Percentiles rank a stretch among this genome's conserved stretches.
Conservation (phyloP, 2,888 invertebrate genomes). For the Rhabditoides inermis region DNA sequence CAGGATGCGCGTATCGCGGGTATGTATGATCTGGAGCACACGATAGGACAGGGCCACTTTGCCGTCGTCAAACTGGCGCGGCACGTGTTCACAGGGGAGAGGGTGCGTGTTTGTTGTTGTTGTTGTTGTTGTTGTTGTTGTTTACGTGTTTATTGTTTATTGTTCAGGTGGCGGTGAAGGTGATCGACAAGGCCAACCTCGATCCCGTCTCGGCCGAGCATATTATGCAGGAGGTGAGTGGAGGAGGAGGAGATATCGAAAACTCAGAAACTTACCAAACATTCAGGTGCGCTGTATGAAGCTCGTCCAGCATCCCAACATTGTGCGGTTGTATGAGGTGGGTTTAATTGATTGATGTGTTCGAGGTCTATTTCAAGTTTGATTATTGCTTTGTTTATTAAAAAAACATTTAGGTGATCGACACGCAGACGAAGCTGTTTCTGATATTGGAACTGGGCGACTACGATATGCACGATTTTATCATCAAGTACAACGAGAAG, state of each 20-base stretch:
- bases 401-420: conserved; percentile 61
- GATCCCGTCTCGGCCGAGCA: conserved; percentile 90
- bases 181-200: conserved; percentile 94
- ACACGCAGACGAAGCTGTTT: conserved; percentile 83
- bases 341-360: too few relatives aligned
- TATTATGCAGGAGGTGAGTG: conserved; percentile 70
- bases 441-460: conserved; percentile 89
- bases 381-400: not conserved
- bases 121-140: not conserved
- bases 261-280: too few relatives aligned
- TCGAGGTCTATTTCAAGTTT: too few relatives aligned
- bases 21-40: conserved; percentile 91
- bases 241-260: too few relatives aligned
- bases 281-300: conserved; percentile 85
- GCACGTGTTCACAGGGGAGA: conserved; percentile 97
- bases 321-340: conserved; percentile 93
- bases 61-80: conserved; percentile 93
- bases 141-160: not conserved
- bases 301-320: conserved; percentile 96
- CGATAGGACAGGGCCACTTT: conserved; percentile 94
- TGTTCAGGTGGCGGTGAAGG: conserved; percentile 60
- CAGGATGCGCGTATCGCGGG: conserved; percentile 58
- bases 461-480: conserved; percentile 96
- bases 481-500: conserved; percentile 81
- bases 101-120: conserved; percentile 72